Base-by-base conservation (phyloP, 2,113 vertebrate species). In the Calonectris borealis region DNA sequence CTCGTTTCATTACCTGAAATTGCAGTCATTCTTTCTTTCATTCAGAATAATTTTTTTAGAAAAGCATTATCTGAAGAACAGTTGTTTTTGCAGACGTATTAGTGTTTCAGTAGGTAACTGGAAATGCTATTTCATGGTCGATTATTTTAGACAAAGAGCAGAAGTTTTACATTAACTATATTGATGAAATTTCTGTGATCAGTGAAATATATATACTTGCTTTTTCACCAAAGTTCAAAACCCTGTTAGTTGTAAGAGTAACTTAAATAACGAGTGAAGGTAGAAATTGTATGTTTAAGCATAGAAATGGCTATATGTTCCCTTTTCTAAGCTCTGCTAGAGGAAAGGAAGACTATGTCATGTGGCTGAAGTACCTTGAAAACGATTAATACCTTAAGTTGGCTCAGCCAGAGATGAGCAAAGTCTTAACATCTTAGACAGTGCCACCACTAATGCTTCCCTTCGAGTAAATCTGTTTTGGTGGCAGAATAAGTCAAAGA, bases 361-460 rank as follows among this genome's bases (percentile, higher is more conserved):
- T 64, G 22, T 79, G 55, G 31, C 42, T 94, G 80, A 93, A 87
- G 76, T 31, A 69, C 44, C 68, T 88, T 83, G 83, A 81, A 91
- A 88, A 73, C 0, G 1, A 65, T 88, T 86, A 95, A 86, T 58
- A 88, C 29, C 68, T 86, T 88, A 88, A 65, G 40, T 91, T 93
- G 55, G 49, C 36, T 91, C 40, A 91, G 46, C 40, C 27, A 91
- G 64, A 57, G 80, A 61, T 73, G 46, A 88, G 91, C 86, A 80
- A 72, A 88, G 62, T 91, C 72, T 88, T 94, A 83, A 61, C 44
- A 31, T 91, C 83, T 92, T 91, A 92, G 57, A 71, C 71, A 77
- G 54, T 80, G 21, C 83, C 40, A 70, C 36, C 32, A 25, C 60
- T 86, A 73, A 84, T 83, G 31, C 73, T 36, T 91, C 38, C 29